Evolutionary conservation across 2,113 vertebrate species (phyloP).

Genomic region (Thinocorus orbignyianus): DNA sequence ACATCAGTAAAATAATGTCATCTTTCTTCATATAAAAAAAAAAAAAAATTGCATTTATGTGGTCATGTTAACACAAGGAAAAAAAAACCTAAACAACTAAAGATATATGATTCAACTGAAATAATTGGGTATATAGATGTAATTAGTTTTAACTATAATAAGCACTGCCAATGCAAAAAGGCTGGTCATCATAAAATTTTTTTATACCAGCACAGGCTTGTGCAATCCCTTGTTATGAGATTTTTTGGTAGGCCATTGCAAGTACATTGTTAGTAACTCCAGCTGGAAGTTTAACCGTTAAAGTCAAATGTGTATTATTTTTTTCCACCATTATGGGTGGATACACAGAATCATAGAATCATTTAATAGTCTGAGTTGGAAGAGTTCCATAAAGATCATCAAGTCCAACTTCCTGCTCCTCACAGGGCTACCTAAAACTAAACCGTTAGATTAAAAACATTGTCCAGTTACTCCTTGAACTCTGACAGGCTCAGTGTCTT

Average conservation of each 20-base stretch:
- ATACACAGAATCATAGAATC: background rate
- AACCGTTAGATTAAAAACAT: background rate
- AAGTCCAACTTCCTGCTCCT: background rate
- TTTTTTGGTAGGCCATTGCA: background rate
- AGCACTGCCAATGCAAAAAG: background rate
- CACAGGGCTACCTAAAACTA: background rate
- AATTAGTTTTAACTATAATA: background rate
- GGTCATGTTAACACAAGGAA: background rate
- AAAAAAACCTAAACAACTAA: background rate
- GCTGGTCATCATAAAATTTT: background rate
- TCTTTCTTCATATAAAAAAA: background rate
- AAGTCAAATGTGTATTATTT: background rate
- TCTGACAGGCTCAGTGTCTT: background rate
- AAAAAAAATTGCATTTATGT: background rate
- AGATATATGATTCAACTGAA: background rate
- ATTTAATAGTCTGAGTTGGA: background rate
- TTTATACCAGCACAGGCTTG: background rate
- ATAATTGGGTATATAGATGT: background rate
- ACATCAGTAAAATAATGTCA: background rate
- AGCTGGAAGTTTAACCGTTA: background rate
- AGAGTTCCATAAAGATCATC: background rate
- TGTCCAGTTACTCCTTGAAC: rapidly evolving
- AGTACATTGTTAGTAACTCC: background rate
- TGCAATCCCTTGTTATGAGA: no score
- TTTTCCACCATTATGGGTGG: background rate